phyloP scores from a whole-genome alignment of 1,140 invertebrate species.

The Brachionus rotundiformis region DNA sequence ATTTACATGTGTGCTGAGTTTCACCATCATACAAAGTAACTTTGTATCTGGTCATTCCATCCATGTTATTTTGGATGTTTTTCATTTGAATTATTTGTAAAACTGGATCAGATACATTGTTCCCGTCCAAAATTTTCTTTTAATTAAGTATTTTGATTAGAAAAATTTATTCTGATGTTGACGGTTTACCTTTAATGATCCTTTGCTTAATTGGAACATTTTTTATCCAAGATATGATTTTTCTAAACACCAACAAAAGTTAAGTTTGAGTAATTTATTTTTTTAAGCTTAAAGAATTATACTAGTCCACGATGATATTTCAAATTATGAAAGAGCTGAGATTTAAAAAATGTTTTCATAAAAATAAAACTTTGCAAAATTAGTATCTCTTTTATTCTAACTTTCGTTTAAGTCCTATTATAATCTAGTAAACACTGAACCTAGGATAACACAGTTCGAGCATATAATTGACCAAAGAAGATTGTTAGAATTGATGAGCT shows the following conservation, averaged over 20 bases:
- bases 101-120: conserved; percentile 45
- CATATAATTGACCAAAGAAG: not conserved
- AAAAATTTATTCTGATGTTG: not conserved
- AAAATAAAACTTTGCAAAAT: conserved; percentile 2
- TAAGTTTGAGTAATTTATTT: not conserved
- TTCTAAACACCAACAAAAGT: conserved; percentile 11
- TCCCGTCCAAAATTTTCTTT: conserved; percentile 49
- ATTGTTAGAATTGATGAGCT: not conserved
- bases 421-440: not conserved
- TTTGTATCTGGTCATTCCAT: conserved; percentile 45
- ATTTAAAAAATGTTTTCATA: not conserved
- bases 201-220: conserved; percentile 43
- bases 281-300: conserved; percentile 34
- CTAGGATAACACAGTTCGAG: not conserved
- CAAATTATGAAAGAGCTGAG: conserved; percentile 9
- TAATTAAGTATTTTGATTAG: too few species aligned
- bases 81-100: conserved; percentile 48
- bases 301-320: conserved; percentile 35
- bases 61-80: conserved; percentile 51
- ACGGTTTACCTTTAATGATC: not conserved
- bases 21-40: conserved; percentile 35
- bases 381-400: not conserved
- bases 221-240: not conserved
- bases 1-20: conserved; percentile 42
- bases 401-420: not conserved